These are phyloP conservation scores for Proteles cristata DNA, from an alignment of 2,113 vertebrate species.

Conservation along the genomic window DNA sequence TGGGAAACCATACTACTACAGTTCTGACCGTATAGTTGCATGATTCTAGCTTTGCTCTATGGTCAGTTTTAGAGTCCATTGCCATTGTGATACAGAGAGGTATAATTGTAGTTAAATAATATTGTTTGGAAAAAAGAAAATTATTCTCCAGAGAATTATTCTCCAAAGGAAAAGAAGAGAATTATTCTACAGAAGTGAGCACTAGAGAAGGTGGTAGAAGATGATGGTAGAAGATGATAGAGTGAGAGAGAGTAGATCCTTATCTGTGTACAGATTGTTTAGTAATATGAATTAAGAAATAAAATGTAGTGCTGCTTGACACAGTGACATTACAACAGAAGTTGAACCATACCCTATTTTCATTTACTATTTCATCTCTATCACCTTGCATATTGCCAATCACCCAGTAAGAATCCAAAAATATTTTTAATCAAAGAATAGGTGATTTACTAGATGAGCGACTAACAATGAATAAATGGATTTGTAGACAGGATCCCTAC, in stretches of 20 bases:
- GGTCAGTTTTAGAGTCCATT: slow-evolving; percentile 30
- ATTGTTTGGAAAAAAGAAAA: neutral
- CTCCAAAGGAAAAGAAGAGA: neutral
- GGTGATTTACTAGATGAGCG: neutral
- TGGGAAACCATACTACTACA: neutral
- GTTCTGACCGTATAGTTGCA: neutral
- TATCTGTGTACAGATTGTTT: neutral
- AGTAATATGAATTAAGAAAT: slow-evolving; percentile 13
- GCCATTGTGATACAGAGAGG: neutral
- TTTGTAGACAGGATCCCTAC: neutral
- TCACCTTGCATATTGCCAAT: neutral
- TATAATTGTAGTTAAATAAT: slow-evolving; percentile 47
- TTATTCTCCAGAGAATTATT: neutral
- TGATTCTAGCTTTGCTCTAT: slow-evolving; percentile 22
- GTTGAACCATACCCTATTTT: neutral
- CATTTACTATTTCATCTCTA: neutral
- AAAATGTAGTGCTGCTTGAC: neutral
- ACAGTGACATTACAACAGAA: neutral
- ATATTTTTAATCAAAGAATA: neutral
- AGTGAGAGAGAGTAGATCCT: neutral
- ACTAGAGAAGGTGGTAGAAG: neutral
- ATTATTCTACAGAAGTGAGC: neutral
- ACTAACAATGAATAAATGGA: neutral
- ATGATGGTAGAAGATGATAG: neutral
- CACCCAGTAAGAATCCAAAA: neutral